Evolutionary conservation across 2,797 vertebrate genomes (phyloP).

Genomic region (Ctenopoma kingsleyae): DNA sequence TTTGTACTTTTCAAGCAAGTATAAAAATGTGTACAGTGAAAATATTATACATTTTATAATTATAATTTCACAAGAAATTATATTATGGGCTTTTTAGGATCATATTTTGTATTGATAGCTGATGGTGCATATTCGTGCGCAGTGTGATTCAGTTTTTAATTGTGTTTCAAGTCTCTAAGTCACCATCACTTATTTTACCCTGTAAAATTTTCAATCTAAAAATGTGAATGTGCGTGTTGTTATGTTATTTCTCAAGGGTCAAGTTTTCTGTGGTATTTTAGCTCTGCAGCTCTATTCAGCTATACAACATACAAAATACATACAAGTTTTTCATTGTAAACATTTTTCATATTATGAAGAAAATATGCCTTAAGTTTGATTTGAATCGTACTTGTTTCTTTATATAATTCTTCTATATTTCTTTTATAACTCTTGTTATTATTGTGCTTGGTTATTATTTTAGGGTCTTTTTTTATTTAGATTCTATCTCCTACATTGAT

Average conservation of each 20-base stretch:
- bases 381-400: too few relatives aligned
- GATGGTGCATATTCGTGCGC: neutral
- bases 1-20: neutral
- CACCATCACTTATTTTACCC: neutral
- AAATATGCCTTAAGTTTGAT: too few relatives aligned
- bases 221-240: constrained; percentile 6
- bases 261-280: constrained; percentile 4
- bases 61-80: neutral
- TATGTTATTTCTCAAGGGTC: constrained; percentile 1
- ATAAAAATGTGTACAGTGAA: neutral
- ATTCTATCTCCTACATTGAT: neutral
- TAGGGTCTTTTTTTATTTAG: neutral
- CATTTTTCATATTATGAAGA: too few relatives aligned
- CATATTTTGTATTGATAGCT: neutral
- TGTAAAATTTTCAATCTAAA: neutral
- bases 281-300: neutral
- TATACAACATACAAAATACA: too few relatives aligned
- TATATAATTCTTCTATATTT: too few relatives aligned
- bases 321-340: too few relatives aligned
- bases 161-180: constrained; percentile 9
- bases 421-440: neutral
- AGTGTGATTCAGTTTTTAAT: constrained; percentile 9
- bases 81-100: neutral
- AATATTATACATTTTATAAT: neutral
- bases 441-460: neutral